A percentile compares a stretch with the other conserved stretches of the same genome.
phyloP scores from a whole-genome alignment of 2,888 invertebrate species.

The Drosophila melanosoma region DNA sequence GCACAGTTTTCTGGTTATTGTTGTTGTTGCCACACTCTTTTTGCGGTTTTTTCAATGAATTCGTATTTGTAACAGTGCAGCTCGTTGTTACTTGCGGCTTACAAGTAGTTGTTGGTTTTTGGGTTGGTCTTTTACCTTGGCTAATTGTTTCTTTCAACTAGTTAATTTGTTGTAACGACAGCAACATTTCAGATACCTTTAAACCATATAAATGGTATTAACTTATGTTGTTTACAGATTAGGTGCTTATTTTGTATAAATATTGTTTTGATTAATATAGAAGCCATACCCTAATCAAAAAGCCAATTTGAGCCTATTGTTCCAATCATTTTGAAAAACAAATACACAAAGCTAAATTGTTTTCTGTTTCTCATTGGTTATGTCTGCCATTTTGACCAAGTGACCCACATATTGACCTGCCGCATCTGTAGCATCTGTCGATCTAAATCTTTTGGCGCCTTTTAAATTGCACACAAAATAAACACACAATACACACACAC shows the following conservation, averaged over 20 bases:
- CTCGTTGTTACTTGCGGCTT: slow-evolving; percentile 6
- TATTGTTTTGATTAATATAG: not conserved
- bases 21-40: slow-evolving; percentile 29
- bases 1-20: slow-evolving; percentile 23
- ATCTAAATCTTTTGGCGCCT: slow-evolving; percentile 73
- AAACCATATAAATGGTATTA: not conserved
- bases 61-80: slow-evolving; percentile 35
- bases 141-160: not conserved
- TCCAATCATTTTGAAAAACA: not conserved
- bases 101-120: slow-evolving; percentile 8
- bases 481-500: slow-evolving; percentile 28
- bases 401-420: slow-evolving; percentile 56
- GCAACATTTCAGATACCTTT: not conserved
- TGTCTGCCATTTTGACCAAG: slow-evolving; percentile 13
- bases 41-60: slow-evolving; percentile 31
- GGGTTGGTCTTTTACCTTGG: slow-evolving; percentile 3
- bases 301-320: not conserved
- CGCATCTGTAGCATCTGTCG: slow-evolving; percentile 36
- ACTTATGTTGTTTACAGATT: not conserved
- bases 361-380: not conserved
- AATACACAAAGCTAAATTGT: not conserved
- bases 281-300: not conserved
- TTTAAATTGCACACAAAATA: slow-evolving; percentile 57
- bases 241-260: not conserved
- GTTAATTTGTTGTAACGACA: not conserved